Evolutionary conservation across 2,797 vertebrate genomes (phyloP).

Genomic region (Acanthurus lineatus): DNA sequence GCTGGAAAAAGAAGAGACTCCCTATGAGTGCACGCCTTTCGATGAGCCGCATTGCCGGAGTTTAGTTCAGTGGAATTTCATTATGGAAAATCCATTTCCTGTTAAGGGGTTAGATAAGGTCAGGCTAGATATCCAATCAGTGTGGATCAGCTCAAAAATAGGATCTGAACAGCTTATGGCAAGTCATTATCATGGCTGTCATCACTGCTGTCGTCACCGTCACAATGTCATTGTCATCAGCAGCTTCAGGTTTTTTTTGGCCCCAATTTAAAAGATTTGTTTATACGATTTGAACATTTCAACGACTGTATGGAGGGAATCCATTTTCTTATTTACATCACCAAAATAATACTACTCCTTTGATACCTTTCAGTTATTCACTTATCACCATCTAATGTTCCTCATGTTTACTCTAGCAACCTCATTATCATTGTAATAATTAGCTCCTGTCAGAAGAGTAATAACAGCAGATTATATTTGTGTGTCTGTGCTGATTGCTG

Average conservation of each 20-base stretch:
- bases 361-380: neutral
- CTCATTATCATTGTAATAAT: neutral
- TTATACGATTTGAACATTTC: neutral
- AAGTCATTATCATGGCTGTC: constrained; percentile 29
- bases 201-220: constrained; percentile 19
- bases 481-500: constrained; percentile 12
- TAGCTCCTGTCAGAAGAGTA: neutral
- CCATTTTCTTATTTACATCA: neutral
- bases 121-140: constrained; percentile 59
- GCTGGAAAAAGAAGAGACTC: constrained; percentile 1
- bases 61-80: constrained; percentile 67
- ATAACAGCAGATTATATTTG: neutral
- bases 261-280: constrained; percentile 25
- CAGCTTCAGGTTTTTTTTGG: neutral
- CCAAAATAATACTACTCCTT: neutral
- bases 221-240: neutral
- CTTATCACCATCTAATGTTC: neutral
- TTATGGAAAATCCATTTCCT: constrained; percentile 73
- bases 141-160: constrained; percentile 54
- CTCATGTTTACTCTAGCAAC: neutral
- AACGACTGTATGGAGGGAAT: neutral
- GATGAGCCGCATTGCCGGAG: constrained; percentile 43
- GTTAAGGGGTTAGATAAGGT: constrained; percentile 61
- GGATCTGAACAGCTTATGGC: constrained; percentile 34
- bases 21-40: constrained; percentile 40